Percentiles rank a stretch among this genome's conserved stretches.
Conservation (phyloP, 2,888 invertebrate species). For the Myopa testacea region DNA sequence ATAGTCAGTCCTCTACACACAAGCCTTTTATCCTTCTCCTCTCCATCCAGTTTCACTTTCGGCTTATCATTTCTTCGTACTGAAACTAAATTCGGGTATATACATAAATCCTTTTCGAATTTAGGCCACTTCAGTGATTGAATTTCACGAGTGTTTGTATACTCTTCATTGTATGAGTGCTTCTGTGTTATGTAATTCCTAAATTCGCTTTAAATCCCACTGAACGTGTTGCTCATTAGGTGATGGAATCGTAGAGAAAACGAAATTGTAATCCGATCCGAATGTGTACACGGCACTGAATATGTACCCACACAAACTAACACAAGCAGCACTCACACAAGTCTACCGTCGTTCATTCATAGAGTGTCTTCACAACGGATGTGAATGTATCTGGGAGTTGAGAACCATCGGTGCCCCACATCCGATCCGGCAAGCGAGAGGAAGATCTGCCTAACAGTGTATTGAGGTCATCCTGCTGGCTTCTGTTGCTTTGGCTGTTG, state of each 20-base stretch:
- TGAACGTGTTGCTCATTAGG: conserved; percentile 13
- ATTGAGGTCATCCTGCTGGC: neutral
- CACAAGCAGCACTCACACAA: no score
- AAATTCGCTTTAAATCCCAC: conserved; percentile 13
- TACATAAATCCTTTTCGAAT: neutral
- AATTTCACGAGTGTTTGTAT: neutral
- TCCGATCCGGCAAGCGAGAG: neutral
- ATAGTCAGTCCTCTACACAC: neutral
- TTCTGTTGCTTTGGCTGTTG: neutral
- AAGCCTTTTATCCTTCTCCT: neutral
- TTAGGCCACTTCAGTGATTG: conserved; percentile 13
- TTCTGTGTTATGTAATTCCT: neutral
- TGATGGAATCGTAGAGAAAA: conserved; percentile 11
- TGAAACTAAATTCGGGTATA: neutral
- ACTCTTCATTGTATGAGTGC: neutral
- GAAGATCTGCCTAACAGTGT: no score
- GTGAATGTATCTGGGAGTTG: no score
- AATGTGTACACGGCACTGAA: neutral
- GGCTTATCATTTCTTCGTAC: neutral
- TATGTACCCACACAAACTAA: neutral
- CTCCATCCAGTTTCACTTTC: conserved; percentile 2
- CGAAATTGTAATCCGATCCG: conserved; percentile 4
- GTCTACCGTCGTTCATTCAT: neutral
- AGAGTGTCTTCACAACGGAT: neutral
- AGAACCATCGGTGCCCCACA: no score